Evolutionary conservation across 2,113 vertebrate species (phyloP).

Genomic region (Nibea coibor): DNA sequence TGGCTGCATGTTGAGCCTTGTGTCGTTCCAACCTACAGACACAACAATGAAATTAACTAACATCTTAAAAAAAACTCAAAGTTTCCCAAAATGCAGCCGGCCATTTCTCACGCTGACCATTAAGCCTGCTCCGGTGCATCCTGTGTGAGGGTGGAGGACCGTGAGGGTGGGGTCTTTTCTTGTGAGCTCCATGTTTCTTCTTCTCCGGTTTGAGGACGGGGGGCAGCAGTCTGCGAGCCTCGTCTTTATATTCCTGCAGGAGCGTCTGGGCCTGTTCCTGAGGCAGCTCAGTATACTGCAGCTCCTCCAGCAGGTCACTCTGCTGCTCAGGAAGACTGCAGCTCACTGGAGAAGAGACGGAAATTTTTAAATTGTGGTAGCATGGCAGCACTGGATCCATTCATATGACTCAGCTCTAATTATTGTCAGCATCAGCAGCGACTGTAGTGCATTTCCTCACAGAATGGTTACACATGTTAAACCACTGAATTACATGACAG

Average conservation of each 20-base stretch:
- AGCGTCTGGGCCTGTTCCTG: constrained; percentile 85
- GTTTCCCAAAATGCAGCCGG: constrained; percentile 3
- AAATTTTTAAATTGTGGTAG: background rate
- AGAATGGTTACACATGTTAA: no score
- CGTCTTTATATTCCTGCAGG: constrained; percentile 86
- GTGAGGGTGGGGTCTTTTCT: constrained; percentile 51
- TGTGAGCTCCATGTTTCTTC: constrained; percentile 81
- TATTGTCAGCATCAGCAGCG: no score
- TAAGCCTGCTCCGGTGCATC: constrained; percentile 68
- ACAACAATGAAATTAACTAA: constrained; percentile 5
- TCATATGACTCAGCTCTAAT: no score
- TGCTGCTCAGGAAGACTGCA: constrained; percentile 89
- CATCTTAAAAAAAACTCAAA: background rate
- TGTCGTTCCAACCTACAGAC: constrained; percentile 56
- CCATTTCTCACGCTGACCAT: constrained; percentile 68
- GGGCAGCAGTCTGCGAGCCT: constrained; percentile 87
- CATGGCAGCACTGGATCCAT: background rate
- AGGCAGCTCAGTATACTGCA: constrained; percentile 86
- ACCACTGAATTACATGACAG: no score
- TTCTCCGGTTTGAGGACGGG: constrained; percentile 80
- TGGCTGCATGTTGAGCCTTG: constrained; percentile 35
- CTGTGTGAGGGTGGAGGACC: constrained; percentile 23
- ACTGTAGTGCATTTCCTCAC: no score
- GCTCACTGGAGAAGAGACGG: constrained; percentile 82
- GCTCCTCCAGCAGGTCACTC: constrained; percentile 86